Evolutionary conservation across 2,113 vertebrate genomes (phyloP), one percentile per base, ranked within the genome.

Genomic region (Symphodus melops): DNA sequence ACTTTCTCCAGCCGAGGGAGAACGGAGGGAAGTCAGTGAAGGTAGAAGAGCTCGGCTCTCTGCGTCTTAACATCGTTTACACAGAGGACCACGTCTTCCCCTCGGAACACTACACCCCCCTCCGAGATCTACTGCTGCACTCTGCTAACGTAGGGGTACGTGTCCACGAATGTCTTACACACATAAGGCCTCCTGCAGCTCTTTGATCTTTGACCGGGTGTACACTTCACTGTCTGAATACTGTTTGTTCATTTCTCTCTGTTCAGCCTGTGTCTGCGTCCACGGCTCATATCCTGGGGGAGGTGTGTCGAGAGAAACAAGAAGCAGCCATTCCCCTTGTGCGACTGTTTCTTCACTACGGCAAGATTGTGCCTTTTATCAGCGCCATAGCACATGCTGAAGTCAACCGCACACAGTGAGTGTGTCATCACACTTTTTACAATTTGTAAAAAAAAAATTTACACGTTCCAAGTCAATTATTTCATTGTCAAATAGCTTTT

Each of bases 81-180:
- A 99, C 98, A 0, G 98, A 99, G 80, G 98, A 99, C 88, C 97
- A 99, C 8, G 98, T 99, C 77, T 99, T 99, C 90, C 94, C 96
- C 52, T 96, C 97, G 0, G 95, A 98, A 61, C 96, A 96, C 90
- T 99, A 99, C 89, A 95, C 93, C 33, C 94, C 96, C 0, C 96
- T 99, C 80, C 91, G 96, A 86, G 97, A 98, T 7, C 94, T 98
- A 68, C 92, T 99, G 74, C 84, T 99, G 75, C 93, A 94, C 85
- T 99, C 97, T 16, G 95, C 96, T 3, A 95, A 96, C 11, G 94
- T 95, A 5, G 94, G 97, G 96, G 97, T 98, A 63, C 7, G 85
- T 79, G 5, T 44, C 28, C 28, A 53, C 55, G 6, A 23, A 8
- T 10, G 13, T 21, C 14, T 17, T 14, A 6, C 5, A 48, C 4